Conservation (phyloP, 2,797 vertebrate species). For the Sebastes glaucus region DNA sequence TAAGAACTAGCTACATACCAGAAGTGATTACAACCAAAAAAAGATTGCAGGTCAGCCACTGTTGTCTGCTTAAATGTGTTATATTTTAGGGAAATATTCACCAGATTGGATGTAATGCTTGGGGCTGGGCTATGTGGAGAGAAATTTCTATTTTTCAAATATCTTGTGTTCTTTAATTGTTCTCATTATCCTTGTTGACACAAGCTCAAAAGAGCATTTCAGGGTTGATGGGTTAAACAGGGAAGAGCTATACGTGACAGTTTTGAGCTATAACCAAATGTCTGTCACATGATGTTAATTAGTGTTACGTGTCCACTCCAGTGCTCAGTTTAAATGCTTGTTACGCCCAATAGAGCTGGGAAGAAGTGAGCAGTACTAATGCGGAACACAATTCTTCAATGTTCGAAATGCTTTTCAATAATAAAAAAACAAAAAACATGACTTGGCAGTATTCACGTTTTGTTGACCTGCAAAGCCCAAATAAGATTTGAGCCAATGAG, state of each 20-base stretch:
- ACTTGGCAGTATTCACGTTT: slow-evolving; percentile 69
- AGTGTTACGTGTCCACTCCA: slow-evolving; percentile 1
- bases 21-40: slow-evolving; percentile 1
- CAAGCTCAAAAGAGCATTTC: slow-evolving; percentile 15
- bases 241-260: background rate
- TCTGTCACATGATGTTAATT: slow-evolving; percentile 1
- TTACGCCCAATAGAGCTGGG: slow-evolving; percentile 28
- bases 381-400: slow-evolving; percentile 10
- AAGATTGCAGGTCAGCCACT: background rate
- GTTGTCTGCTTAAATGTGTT: background rate
- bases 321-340: slow-evolving; percentile 64
- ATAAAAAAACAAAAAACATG: slow-evolving; percentile 13
- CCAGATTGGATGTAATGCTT: background rate
- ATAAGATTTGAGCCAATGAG: slow-evolving; percentile 35
- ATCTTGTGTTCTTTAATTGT: background rate
- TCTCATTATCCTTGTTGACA: background rate
- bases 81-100: background rate
- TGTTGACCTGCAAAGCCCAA: slow-evolving; percentile 47
- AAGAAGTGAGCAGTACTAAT: slow-evolving; percentile 18
- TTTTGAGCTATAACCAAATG: slow-evolving; percentile 6
- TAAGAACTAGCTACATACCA: slow-evolving; percentile 26
- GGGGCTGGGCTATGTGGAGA: background rate
- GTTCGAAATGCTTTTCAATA: slow-evolving; percentile 24
- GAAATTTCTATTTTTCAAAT: background rate
- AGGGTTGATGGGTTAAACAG: background rate